phyloP scores from a whole-genome alignment of 2,113 vertebrate species.

The Passer domesticus region DNA sequence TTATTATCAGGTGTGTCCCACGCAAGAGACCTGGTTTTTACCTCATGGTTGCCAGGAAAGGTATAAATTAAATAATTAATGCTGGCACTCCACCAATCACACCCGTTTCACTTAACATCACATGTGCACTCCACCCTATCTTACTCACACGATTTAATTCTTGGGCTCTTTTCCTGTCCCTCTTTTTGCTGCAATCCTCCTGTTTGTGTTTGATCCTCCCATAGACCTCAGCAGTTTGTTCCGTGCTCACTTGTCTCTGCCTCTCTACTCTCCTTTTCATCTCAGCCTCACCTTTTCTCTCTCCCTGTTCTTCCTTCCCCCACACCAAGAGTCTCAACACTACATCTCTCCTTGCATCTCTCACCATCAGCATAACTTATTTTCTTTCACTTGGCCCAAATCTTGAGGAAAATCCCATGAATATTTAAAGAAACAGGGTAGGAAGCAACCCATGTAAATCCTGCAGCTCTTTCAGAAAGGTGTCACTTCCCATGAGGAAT shows the following conservation, averaged over 20 bases:
- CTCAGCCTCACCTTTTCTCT: background rate
- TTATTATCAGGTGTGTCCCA: background rate
- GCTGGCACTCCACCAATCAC: background rate
- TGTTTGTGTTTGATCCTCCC: background rate
- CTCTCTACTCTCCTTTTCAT: background rate
- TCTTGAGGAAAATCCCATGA: background rate
- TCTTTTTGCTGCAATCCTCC: background rate
- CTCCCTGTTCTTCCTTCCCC: background rate
- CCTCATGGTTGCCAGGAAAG: background rate
- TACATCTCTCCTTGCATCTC: background rate
- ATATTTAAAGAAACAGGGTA: background rate
- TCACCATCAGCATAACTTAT: background rate
- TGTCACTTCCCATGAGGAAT: background rate
- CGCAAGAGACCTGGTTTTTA: background rate
- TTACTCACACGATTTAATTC: background rate
- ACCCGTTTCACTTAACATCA: background rate
- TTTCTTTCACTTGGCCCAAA: background rate
- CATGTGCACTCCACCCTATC: background rate
- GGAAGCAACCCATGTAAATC: background rate
- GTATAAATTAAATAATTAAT: background rate
- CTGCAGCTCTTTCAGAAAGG: background rate
- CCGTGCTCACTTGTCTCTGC: background rate
- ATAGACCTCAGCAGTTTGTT: background rate
- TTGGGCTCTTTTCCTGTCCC: background rate
- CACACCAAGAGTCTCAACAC: background rate